Evolutionary conservation across 2,888 invertebrate species (phyloP), one percentile per base, ranked within the genome.

Genomic region (Trissolcus japonicus): DNA sequence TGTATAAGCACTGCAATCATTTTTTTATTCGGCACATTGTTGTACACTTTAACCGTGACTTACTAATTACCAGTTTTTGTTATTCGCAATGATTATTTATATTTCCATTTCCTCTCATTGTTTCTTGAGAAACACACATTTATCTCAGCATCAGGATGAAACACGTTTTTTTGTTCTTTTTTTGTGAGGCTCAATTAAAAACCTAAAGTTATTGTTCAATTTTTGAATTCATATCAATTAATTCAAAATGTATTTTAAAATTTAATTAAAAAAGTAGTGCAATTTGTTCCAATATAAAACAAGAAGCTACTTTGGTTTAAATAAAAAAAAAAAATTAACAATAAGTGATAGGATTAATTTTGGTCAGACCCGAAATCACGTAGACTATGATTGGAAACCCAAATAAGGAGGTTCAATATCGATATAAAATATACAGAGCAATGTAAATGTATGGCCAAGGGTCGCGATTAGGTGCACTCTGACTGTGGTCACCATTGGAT

Each of bases 401-500:
- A 59, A 71, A 63, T 78, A 71, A 75, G n/a, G 67, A 72, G 63
- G 72, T 59, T 78, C 63, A 59, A 72, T 75, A 62, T 63, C 67
- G 59, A 17, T 48, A 50, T 46, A 62, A 71, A 74, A 74, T 50
- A 71, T 11, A 29, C 11, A 9, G 51, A 62, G 35, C 41, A 41
- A 46, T 54, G 65, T 54, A 51, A 56, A 48, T 55, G 56, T 50
- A 66, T 59, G 59, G 43, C 40, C 29, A 61, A 65, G 61, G 74
- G 63, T 67, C 19, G 53, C 40, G 71, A 72, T 78, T 75, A 78
- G 75, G 72, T 76, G 56, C 50, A 61, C 65, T 68, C 51, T 14
- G 46, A 63, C 79, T 72, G 68, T 60, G 79, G 71, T 72, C 75
- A 73, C 76, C 71, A 71, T 62, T 53, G 54, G 63, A 73, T 68